phyloP scores from a whole-genome alignment of 2,888 invertebrate genomes.

The Diarsia rubi region DNA sequence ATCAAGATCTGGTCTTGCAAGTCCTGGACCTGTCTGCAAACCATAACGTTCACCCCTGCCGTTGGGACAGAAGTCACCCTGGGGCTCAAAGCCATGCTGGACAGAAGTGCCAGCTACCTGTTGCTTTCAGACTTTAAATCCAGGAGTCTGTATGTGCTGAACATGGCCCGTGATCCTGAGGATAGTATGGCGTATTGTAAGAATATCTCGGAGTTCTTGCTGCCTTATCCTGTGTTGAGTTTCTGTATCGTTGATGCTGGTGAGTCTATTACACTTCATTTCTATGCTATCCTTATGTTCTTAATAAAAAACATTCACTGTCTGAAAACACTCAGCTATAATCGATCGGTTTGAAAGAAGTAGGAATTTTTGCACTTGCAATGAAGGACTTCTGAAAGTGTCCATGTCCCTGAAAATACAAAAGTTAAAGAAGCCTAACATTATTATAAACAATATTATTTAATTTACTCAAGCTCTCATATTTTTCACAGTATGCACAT shows the following conservation, averaged over 20 bases:
- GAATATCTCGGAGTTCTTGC: constrained; percentile 95
- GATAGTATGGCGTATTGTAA: constrained; percentile 92
- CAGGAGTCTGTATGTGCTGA: constrained; percentile 95
- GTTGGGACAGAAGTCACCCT: constrained; percentile 75
- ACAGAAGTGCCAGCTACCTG: constrained; percentile 96
- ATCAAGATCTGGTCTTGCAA: constrained; percentile 98
- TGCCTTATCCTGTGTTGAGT: constrained; percentile 97
- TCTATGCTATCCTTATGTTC: not conserved
- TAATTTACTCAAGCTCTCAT: too few species aligned
- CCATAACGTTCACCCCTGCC: constrained; percentile 92
- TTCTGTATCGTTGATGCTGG: constrained; percentile 96
- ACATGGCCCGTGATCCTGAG: constrained; percentile 89
- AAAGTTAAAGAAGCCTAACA: too few species aligned
- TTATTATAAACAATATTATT: too few species aligned
- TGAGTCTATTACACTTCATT: constrained; percentile 59
- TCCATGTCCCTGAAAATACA: too few species aligned
- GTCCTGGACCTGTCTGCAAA: constrained; percentile 98
- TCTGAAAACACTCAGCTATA: not conserved
- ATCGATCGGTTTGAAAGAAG: not conserved
- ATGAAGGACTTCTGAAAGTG: not conserved
- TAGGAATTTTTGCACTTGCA: not conserved
- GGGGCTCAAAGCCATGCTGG: constrained; percentile 95
- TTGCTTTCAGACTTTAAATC: constrained; percentile 97
- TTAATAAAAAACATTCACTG: not conserved
- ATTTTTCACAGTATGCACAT: not conserved